A percentile compares a stretch with the other conserved stretches of the same genome.
phyloP scores from a whole-genome alignment of 2,113 vertebrate genomes.

The Seriola aureovittata region DNA sequence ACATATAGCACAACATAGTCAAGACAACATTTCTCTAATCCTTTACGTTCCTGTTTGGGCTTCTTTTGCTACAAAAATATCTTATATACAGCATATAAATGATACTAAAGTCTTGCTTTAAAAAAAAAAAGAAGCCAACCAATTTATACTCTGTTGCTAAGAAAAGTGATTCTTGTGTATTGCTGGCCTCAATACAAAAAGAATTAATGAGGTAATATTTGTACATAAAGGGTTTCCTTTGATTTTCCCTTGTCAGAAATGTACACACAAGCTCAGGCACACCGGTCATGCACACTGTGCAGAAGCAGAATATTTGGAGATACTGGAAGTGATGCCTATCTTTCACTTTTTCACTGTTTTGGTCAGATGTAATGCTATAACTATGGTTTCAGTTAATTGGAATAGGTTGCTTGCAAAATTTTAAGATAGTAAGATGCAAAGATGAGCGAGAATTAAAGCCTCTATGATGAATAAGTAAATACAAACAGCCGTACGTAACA shows the following conservation, averaged over 20 bases:
- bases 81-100: constrained; percentile 94
- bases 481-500: constrained; percentile 86
- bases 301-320: constrained; percentile 64
- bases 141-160: constrained; percentile 84
- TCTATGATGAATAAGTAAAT: constrained; percentile 88
- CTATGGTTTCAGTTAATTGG: constrained; percentile 55
- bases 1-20: constrained; percentile 87
- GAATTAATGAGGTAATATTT: constrained; percentile 99
- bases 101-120: constrained; percentile 90
- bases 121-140: constrained; percentile 89
- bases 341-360: constrained; percentile 32
- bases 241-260: constrained; percentile 84
- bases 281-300: constrained; percentile 76
- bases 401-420: constrained; percentile 35
- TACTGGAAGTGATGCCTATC: constrained; percentile 35
- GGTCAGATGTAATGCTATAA: constrained; percentile 20
- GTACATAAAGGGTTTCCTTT: constrained; percentile 91
- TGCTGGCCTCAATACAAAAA: constrained; percentile 90
- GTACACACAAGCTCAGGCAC: constrained; percentile 78
- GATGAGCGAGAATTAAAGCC: constrained; percentile 54
- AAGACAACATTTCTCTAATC: constrained; percentile 87
- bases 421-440: constrained; percentile 50
- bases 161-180: constrained; percentile 83
- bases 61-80: constrained; percentile 88
- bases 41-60: constrained; percentile 86